Evolutionary conservation across 2,888 invertebrate genomes (phyloP), one percentile per base, ranked within the genome.

Genomic region (Leucozona laternaria): DNA sequence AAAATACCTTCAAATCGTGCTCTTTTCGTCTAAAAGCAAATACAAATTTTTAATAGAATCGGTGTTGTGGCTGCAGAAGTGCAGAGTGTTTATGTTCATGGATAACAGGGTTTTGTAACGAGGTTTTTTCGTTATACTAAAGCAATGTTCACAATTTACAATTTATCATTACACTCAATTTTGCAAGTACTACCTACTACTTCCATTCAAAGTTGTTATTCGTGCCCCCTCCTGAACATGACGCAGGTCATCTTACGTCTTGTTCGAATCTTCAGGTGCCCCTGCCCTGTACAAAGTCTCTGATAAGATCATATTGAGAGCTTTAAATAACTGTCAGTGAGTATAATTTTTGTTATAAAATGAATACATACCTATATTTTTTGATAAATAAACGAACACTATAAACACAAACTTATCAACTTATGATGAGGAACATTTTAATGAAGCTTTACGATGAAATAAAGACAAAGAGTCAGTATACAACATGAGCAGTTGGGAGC

Each of bases 401-500:
- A 37, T 66, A 58, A 79, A 76, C 58, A 66, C 4, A 57, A n/a
- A n/a, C n/a, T n/a, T 66, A 28, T 37, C 34, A 40, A 71, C n/a
- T 50, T 85, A 68, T 70, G 50, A 57, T 28, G 17, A 25, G 8
- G 62, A 75, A 70, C 7, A 34, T 45, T 45, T 13, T 28, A 80
- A 28, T 45, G 25, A 48, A 22, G 53, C 25, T 15, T 25, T 25
- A 20, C 68, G 2, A 22, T 45, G 2, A 15, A 68, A 55, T 53
- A 34, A 22, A 25, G 22, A 55, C 45, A 34, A 22, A 25, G 22
- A 8, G 48, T 45, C 62, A 79, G 79, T 83, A 58, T 62, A 73
- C 55, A 88, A 72, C 70, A 90, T 90, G 90, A 90, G 88, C 86
- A 88, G 78, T 77, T 90, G 90, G 90, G 89, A 90, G 78, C 89